Conservation (phyloP, 2,888 invertebrate genomes). For the Temnothorax rugatulus region DNA sequence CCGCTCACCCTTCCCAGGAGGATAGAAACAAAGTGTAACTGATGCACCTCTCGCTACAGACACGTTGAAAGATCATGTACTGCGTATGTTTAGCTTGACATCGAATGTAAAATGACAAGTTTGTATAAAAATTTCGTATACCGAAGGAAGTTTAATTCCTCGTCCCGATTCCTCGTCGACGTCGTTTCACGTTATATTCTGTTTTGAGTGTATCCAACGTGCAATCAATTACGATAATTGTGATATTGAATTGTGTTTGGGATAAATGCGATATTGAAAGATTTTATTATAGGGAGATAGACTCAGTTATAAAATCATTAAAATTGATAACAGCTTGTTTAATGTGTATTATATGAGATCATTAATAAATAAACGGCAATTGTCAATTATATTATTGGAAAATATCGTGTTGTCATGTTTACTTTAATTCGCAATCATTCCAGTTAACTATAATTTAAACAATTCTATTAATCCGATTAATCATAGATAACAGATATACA, state of each 20-base stretch:
- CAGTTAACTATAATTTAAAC: not conserved
- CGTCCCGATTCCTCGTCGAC: not conserved
- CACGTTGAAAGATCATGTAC: not conserved
- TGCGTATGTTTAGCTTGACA: conserved; percentile 7
- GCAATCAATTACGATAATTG: conserved; percentile 21
- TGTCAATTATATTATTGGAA: conserved; percentile 24
- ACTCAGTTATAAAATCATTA: conserved; percentile 1
- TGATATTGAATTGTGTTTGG: conserved; percentile 8
- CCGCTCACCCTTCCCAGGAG: conserved; percentile 80
- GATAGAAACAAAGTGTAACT: conserved; percentile 71
- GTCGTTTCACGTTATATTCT: not conserved
- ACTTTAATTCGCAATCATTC: conserved; percentile 6
- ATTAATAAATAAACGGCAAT: conserved; percentile 15
- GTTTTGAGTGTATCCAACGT: not conserved
- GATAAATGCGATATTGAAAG: conserved; percentile 22
- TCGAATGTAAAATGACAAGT: conserved; percentile 26
- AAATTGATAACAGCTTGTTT: conserved; percentile 4
- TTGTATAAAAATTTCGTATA: conserved; percentile 26
- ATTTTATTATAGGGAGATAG: not conserved
- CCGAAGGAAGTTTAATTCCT: not conserved
- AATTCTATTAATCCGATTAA: not conserved
- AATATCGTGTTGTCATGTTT: conserved; percentile 11
- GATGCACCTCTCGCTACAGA: conserved; percentile 4
- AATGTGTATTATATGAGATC: conserved; percentile 12
- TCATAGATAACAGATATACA: not conserved